Conservation (phyloP, 2,888 invertebrate species). For the Coecobrya sp. region DNA sequence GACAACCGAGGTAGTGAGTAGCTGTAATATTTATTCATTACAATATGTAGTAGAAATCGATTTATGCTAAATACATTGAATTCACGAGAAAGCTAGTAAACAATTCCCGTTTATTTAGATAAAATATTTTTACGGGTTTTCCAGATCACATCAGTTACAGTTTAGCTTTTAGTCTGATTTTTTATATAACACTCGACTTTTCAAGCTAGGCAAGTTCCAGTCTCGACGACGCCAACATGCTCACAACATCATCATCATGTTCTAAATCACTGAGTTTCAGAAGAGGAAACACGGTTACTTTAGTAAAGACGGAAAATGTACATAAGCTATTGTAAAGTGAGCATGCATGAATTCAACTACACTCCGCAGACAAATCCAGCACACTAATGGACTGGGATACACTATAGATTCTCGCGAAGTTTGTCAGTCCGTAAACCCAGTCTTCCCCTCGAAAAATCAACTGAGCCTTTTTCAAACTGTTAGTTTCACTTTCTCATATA, state of each 20-base stretch:
- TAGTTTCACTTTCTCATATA: no score
- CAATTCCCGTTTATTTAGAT: constrained; percentile 64
- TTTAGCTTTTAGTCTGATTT: background rate
- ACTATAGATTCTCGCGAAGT: no score
- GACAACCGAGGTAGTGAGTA: background rate
- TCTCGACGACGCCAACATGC: constrained; percentile 65
- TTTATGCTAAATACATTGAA: constrained; percentile 58
- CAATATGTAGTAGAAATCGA: constrained; percentile 12
- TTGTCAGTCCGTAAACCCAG: no score
- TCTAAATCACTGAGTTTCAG: constrained; percentile 73
- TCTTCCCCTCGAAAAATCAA: no score
- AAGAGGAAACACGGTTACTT: constrained; percentile 79
- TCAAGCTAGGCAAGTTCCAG: constrained; percentile 29
- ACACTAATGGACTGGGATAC: no score
- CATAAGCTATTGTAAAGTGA: constrained; percentile 52
- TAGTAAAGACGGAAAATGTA: constrained; percentile 76
- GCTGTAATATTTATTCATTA: background rate
- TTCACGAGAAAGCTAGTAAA: constrained; percentile 41
- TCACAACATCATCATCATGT: constrained; percentile 65
- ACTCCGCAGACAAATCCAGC: background rate
- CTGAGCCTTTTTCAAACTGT: no score
- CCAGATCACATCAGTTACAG: constrained; percentile 49
- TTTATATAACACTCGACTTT: background rate
- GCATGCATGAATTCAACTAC: constrained; percentile 63
- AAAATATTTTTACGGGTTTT: constrained; percentile 68